Evolutionary conservation across 2,113 vertebrate genomes (phyloP).

Genomic region (Eublepharis macularius): DNA sequence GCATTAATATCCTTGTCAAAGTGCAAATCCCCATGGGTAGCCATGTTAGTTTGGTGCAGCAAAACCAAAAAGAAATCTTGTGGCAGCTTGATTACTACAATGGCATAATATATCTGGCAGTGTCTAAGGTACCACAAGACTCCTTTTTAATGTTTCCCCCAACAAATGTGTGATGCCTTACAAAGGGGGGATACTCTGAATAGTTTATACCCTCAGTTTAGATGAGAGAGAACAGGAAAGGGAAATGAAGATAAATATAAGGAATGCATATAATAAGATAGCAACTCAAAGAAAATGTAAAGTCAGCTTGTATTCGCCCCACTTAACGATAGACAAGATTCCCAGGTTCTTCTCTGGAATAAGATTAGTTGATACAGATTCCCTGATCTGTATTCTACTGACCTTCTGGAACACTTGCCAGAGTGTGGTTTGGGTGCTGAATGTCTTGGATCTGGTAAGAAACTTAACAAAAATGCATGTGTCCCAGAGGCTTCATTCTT

Average conservation of each 20-base stretch:
- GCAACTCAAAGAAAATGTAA: background rate
- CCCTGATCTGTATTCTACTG: background rate
- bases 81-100: no score
- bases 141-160: no score
- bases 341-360: background rate
- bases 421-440: background rate
- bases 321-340: background rate
- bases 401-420: background rate
- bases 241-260: background rate
- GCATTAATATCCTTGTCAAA: background rate
- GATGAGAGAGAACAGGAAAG: background rate
- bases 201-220: no score
- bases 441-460: background rate
- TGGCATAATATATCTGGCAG: no score
- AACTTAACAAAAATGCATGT: background rate
- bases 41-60: no score
- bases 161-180: background rate
- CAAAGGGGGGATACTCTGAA: background rate
- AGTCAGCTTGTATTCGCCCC: background rate
- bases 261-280: no score
- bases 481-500: background rate
- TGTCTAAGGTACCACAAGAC: no score
- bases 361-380: background rate
- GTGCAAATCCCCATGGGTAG: no score
- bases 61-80: no score